Evolutionary conservation across 2,888 invertebrate species (phyloP), one percentile per base, ranked within the genome.

Genomic region (Sicus ferrugineus): DNA sequence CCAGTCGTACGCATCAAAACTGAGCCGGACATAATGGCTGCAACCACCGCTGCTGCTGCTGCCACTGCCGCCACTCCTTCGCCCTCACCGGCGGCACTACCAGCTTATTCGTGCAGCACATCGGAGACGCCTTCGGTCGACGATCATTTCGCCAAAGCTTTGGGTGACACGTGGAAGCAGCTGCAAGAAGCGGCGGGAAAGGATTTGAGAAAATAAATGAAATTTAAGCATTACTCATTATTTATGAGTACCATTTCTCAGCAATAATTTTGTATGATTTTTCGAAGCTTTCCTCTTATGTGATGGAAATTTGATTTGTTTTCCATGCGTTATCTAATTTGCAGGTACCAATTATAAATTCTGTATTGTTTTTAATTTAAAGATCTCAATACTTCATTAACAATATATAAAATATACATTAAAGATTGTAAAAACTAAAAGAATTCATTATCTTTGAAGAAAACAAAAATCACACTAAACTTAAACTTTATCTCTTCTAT

Each of bases 111-210:
- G 31, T 65, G 62, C 7, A 50, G 21, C 50, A 16, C 48, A 38
- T 67, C 59, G 26, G 56, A 58, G 31, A 67, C 56, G 19, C 72
- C 82, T 46, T 90, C 92, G 72, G 95, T 96, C 56, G 95, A 96
- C 86, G 95, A 96, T 82, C 96, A 96, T 83, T 96, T 96, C 86
- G 94, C 95, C 38, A 95, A 95, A 87, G 95, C 96, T 0, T 86
- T 96, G 58, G 92, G 92, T 31, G 93, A 93, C 80, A 94, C 94
- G 0, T 95, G 95, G 95, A 87, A 88, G 73, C 90, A 91, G 83
- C 86, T 92, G 72, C 91, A 91, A 80, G n/a, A n/a, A 89, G 89
- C 70, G 89, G 89, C 31, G 7, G 50, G 64, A 9, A 88, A 83
- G 74, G 81, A 83, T 62, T 75, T 79, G 61, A 70, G 76, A 63